Conservation (phyloP, 2,888 invertebrate species). For the Cerastis leucographa region DNA sequence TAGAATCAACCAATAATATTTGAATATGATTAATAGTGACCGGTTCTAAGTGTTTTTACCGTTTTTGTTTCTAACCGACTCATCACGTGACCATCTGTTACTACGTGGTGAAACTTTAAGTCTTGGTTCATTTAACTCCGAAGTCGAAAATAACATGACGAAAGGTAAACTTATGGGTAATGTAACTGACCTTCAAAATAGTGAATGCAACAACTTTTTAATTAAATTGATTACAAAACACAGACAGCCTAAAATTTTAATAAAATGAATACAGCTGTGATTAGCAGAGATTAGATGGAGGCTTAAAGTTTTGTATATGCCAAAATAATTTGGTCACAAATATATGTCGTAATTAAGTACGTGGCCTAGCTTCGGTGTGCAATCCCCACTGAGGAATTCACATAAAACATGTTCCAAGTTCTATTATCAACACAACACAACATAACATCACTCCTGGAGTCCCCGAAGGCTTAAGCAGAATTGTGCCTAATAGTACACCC, state of each 20-base stretch:
- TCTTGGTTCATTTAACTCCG: neutral
- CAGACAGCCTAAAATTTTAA: neutral
- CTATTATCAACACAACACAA: neutral
- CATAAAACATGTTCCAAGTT: neutral
- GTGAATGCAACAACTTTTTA: neutral
- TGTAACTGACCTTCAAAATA: neutral
- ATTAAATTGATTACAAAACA: neutral
- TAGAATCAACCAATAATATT: slow-evolving; percentile 6
- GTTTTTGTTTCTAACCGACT: slow-evolving; percentile 4
- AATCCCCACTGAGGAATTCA: neutral
- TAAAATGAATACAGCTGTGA: neutral
- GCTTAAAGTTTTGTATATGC: neutral
- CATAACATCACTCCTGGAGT: no score
- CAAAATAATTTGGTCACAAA: neutral
- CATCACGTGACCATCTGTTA: no score
- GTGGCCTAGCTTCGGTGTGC: neutral
- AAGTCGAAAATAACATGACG: neutral
- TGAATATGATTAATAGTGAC: slow-evolving; percentile 6
- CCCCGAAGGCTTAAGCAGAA: no score
- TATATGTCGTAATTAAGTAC: neutral
- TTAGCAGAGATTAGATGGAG: neutral
- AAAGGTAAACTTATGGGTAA: neutral
- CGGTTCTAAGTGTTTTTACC: slow-evolving; percentile 10
- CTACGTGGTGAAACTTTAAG: neutral
- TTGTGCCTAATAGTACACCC: no score